Evolutionary conservation across 2,888 invertebrate genomes (phyloP).

Genomic region (Diarsia dahlii): DNA sequence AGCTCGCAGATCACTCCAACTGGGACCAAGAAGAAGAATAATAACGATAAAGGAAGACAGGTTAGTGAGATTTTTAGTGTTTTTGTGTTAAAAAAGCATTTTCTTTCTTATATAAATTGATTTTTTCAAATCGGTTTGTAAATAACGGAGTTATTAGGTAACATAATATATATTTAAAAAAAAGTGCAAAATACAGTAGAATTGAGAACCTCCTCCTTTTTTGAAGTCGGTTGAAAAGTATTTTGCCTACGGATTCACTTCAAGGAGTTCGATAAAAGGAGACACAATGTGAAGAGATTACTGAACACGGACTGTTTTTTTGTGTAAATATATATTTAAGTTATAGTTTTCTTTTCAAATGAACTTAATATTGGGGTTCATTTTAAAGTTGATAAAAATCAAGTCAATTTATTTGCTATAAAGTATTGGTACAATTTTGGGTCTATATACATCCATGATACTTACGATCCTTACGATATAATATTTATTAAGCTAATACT

Average conservation of each 20-base stretch:
- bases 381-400: too few relatives aligned
- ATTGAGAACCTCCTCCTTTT: too few relatives aligned
- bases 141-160: too few relatives aligned
- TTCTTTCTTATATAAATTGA: background rate
- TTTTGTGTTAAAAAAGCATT: background rate
- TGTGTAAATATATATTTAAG: background rate
- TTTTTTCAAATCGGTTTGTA: too few relatives aligned
- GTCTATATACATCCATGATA: too few relatives aligned
- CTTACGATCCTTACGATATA: too few relatives aligned
- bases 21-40: slow-evolving; percentile 69
- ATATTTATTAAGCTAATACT: background rate
- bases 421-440: too few relatives aligned
- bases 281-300: background rate
- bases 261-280: background rate
- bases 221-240: too few relatives aligned
- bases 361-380: background rate
- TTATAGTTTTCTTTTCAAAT: background rate
- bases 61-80: slow-evolving; percentile 34
- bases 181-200: too few relatives aligned
- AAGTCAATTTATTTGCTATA: too few relatives aligned
- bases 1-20: slow-evolving; percentile 60
- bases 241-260: background rate
- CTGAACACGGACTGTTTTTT: background rate
- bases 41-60: slow-evolving; percentile 70
- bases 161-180: too few relatives aligned